Evolutionary conservation across 2,113 vertebrate genomes (phyloP), one percentile per base, ranked within the genome.

Genomic region (Erinaceus europaeus): DNA sequence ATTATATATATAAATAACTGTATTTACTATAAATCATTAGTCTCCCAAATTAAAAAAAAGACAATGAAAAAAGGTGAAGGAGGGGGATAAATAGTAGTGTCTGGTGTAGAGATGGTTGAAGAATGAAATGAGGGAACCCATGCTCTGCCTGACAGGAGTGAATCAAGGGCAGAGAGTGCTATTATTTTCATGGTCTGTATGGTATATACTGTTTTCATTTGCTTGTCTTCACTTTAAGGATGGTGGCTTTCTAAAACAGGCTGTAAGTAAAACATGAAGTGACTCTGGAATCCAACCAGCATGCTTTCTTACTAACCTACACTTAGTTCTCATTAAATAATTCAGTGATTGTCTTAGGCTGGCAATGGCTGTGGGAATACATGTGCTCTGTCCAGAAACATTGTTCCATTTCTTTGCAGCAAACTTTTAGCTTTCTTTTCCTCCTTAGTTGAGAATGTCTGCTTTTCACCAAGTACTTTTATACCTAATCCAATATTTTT

Each of bases 261-360:
- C 7, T 90, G 2, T 18, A 40, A 61, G 57, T 50, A 59, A 87
- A 91, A 76, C 23, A 29, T 2, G 5, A 79, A 23, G 25, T 78
- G 46, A 3, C 52, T 62, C 25, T 61, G 61, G 72, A 79, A 36
- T 3, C 48, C n/a, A 18, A 34, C 27, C 48, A 79, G 20, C 21
- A 79, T 2, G 12, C 9, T 90, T 74, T 91, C 61, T 55, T 80
- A 55, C 14, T 40, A 34, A 88, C 73, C 68, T 74, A 21, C 9
- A 48, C 9, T 79, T 79, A 4, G 52, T 86, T 84, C 57, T 69
- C 71, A 46, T 57, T 81, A 65, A 91, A 59, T 21, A 80, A 78
- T 21, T 74, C 32, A 72, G 69, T 2, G 2, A 42, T 62, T 40
- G 78, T 87, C 82, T 40, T 11, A 27, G 71, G 46, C 13, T 25